A percentile compares a stretch with the other conserved stretches of the same genome.
Conservation (phyloP, 2,888 invertebrate genomes). For the Eilema sororculum region DNA sequence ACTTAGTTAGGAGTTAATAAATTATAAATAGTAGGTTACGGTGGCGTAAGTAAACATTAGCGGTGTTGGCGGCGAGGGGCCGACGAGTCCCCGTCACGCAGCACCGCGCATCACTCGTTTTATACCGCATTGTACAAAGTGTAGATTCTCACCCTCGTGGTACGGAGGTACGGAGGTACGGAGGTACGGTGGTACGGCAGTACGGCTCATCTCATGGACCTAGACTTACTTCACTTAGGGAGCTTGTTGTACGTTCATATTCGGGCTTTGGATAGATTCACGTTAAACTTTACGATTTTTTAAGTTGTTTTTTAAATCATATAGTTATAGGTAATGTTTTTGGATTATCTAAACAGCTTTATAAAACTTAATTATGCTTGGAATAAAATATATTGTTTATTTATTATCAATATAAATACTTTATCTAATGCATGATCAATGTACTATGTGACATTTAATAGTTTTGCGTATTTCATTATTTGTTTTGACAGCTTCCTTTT, state of each 20-base stretch:
- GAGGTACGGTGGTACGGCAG: slow-evolving; percentile 29
- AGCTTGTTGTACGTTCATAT: slow-evolving; percentile 65
- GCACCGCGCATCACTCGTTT: slow-evolving; percentile 54
- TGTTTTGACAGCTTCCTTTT: slow-evolving; percentile 46
- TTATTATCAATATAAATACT: slow-evolving; percentile 46
- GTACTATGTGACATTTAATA: slow-evolving; percentile 50
- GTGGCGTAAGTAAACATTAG: slow-evolving; percentile 65
- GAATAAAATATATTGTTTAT: slow-evolving; percentile 50
- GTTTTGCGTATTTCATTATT: slow-evolving; percentile 47
- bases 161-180: slow-evolving; percentile 52
- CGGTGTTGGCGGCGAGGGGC: slow-evolving; percentile 58
- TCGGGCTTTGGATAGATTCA: slow-evolving; percentile 68
- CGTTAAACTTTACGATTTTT: slow-evolving; percentile 52
- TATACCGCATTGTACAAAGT: slow-evolving; percentile 76
- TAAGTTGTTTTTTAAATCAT: slow-evolving; percentile 53
- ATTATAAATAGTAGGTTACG: slow-evolving; percentile 80
- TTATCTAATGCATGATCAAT: slow-evolving; percentile 55
- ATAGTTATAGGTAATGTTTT: slow-evolving; percentile 58
- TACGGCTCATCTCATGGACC: slow-evolving; percentile 67
- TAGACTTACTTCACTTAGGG: slow-evolving; percentile 73
- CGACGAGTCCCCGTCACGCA: slow-evolving; percentile 2
- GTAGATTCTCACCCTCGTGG: slow-evolving; percentile 70
- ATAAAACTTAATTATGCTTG: slow-evolving; percentile 52
- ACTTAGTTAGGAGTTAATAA: slow-evolving; percentile 83
- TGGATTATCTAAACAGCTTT: slow-evolving; percentile 54